Evolutionary conservation across 2,797 vertebrate species (phyloP).

Genomic region (Esox lucius): DNA sequence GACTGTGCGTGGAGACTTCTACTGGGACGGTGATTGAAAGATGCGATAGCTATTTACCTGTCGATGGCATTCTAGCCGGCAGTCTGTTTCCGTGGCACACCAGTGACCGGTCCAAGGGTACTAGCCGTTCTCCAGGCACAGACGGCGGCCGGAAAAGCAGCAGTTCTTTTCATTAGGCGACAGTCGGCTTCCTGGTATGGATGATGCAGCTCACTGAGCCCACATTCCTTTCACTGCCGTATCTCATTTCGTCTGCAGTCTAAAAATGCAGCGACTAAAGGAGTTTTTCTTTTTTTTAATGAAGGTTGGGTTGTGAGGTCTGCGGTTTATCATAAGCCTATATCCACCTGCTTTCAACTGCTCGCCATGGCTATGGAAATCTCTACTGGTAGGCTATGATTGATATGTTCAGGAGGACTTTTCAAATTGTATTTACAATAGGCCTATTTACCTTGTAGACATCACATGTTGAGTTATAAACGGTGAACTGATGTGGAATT

Average conservation of each 20-base stretch:
- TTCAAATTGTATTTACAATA: neutral
- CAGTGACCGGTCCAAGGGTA: neutral
- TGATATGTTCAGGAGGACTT: neutral
- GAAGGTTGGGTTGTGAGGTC: constrained; percentile 1
- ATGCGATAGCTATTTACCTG: constrained; percentile 42
- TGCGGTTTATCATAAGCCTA: neutral
- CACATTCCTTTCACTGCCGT: constrained; percentile 4
- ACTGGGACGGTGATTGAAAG: constrained; percentile 36
- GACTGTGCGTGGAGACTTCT: constrained; percentile 21
- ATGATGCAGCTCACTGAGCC: constrained; percentile 2
- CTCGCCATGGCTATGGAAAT: neutral
- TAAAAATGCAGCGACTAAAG: neutral
- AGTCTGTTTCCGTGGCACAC: neutral
- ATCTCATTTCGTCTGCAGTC: constrained; percentile 5
- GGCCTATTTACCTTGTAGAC: neutral
- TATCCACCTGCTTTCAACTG: neutral
- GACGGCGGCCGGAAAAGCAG: neutral
- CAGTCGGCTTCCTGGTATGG: constrained; percentile 4
- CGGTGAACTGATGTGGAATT: neutral
- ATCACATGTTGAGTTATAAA: neutral
- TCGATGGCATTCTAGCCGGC: constrained; percentile 13
- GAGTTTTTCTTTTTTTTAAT: neutral
- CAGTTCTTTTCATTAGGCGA: neutral
- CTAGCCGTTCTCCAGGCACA: neutral
- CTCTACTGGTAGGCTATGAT: neutral